Percentiles rank a stretch among this genome's conserved stretches.
phyloP scores from a whole-genome alignment of 2,113 vertebrate species.

The Suricata suricatta region DNA sequence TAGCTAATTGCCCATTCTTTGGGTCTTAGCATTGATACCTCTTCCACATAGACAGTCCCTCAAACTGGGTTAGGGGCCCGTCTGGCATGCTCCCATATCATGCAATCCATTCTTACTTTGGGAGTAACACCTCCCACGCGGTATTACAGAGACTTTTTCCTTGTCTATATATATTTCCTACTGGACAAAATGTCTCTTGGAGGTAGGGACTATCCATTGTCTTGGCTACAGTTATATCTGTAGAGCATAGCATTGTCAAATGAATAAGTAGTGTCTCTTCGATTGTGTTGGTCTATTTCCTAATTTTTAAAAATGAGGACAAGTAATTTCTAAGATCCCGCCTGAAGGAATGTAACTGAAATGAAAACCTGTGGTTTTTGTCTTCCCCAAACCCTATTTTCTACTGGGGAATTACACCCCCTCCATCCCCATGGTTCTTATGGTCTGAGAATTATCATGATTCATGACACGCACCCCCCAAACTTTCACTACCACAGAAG shows the following conservation, averaged over 20 bases:
- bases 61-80: neutral
- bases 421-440: neutral
- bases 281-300: neutral
- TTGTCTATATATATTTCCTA: neutral
- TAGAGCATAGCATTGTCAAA: neutral
- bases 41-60: neutral
- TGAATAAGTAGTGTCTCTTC: neutral
- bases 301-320: neutral
- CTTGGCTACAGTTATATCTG: neutral
- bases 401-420: neutral
- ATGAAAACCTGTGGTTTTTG: neutral
- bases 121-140: neutral
- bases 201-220: neutral
- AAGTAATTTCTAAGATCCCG: neutral
- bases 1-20: neutral
- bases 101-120: neutral
- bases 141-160: neutral
- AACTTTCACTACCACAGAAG: neutral
- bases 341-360: neutral
- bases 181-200: neutral
- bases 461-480: neutral
- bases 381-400: neutral
- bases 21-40: neutral
- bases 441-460: neutral
- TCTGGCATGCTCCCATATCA: neutral